A percentile compares a stretch with the other conserved stretches of the same genome.
phyloP scores from a whole-genome alignment of 2,113 vertebrate species.

The Naja naja region DNA sequence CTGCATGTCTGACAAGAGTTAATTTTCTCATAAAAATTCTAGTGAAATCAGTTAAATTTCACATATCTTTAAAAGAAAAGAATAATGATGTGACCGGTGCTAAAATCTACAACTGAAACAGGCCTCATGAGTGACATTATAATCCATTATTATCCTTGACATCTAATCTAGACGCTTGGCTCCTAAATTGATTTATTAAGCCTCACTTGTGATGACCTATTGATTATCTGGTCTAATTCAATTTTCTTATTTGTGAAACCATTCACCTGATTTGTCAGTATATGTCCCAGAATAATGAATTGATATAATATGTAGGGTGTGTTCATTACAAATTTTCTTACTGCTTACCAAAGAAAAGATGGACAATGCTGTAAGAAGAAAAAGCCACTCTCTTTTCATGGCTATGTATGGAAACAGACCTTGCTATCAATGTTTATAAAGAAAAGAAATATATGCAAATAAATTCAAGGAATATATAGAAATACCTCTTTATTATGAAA shows the following conservation, averaged over 20 bases:
- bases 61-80: slow-evolving; percentile 17
- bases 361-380: background rate
- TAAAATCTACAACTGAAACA: slow-evolving; percentile 39
- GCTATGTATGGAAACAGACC: background rate
- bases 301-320: background rate
- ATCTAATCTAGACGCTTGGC: slow-evolving; percentile 25
- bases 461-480: background rate
- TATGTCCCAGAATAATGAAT: background rate
- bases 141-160: slow-evolving; percentile 43
- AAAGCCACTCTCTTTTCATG: background rate
- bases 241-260: slow-evolving; percentile 32
- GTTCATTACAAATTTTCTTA: background rate
- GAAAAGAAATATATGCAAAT: background rate
- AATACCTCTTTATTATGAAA: background rate
- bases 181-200: slow-evolving; percentile 15
- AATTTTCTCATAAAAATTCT: background rate
- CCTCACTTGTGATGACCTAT: slow-evolving; percentile 48
- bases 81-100: slow-evolving; percentile 24
- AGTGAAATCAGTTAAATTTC: background rate
- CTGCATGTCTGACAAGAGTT: background rate
- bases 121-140: slow-evolving; percentile 24
- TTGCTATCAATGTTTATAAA: background rate
- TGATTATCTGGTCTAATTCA: slow-evolving; percentile 37
- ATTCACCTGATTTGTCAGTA: background rate
- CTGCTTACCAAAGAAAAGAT: background rate